Evolutionary conservation across 2,113 vertebrate genomes (phyloP).

Genomic region (Clinocottus analis): DNA sequence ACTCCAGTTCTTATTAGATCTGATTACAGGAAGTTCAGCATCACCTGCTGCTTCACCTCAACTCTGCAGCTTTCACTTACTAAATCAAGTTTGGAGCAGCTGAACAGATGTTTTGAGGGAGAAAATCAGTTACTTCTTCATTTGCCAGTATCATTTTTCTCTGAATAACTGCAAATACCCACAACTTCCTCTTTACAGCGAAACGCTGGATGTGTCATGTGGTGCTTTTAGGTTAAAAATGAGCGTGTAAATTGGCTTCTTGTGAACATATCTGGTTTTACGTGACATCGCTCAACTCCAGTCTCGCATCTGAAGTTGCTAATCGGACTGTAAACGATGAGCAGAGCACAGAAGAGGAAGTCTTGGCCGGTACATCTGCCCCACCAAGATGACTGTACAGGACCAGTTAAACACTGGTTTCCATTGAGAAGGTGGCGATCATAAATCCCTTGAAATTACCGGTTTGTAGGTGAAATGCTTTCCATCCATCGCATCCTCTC

Average conservation of each 20-base stretch:
- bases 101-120: conserved; percentile 3
- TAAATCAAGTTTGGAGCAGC: background rate
- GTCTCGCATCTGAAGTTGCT: background rate
- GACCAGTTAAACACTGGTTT: background rate
- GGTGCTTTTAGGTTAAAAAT: background rate
- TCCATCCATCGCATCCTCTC: conserved; percentile 8
- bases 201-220: background rate
- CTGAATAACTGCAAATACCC: background rate
- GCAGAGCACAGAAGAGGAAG: background rate
- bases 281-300: background rate
- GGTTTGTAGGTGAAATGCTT: conserved; percentile 20
- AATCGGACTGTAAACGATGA: background rate
- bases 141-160: background rate
- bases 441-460: conserved; percentile 26
- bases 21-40: conserved; percentile 32
- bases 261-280: background rate
- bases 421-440: background rate
- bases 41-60: conserved; percentile 43
- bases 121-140: background rate
- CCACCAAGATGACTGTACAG: background rate
- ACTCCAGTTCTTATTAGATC: conserved; percentile 18
- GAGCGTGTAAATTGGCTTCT: background rate
- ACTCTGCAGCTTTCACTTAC: background rate
- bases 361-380: background rate
- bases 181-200: conserved; percentile 26